Base-by-base conservation (phyloP, 2,888 invertebrate species). In the Saturnia pavonia region DNA sequence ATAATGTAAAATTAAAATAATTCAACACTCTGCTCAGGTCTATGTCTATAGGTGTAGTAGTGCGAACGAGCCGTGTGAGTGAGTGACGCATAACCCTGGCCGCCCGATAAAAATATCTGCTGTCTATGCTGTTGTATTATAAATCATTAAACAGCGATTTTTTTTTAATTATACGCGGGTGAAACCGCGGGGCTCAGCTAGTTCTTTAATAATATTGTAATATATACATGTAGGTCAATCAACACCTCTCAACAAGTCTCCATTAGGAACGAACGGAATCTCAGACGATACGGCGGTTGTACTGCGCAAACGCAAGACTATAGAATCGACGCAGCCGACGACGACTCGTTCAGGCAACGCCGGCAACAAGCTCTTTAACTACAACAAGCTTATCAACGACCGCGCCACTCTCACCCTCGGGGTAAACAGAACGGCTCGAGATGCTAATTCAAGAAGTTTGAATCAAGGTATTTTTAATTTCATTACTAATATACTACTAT, bases 311-410 rank as follows among this genome's bases (percentile, higher is more conserved):
- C 89, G 93, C 0, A 89, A 90, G 27, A 94, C 94, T 0, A 91
- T 91, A 43, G 94, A 94, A 77, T 90, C 94, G 0, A 88, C 89
- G 0, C 94, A 94, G 74, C 86, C 92, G 22, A 75, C 86, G 1
- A 84, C 85, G 1, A 89, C 92, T 0, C 88, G 92, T 68, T 88
- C 84, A 0, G 90, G 89, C 16, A 90, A 89, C 81, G 81, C 85
- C 0, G 90, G 90, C 73, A 92, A 88, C 84, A 96, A 97, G 79
- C 97, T 97, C 83, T 98, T 97, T 83, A 96, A 96, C 81, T 98
- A 98, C 84, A 96, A 96, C 78, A 98, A 97, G 84, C 93, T 98
- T 40, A 95, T 96, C 71, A 97, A 98, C 83, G 97, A 98, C 76
- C 85, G 91, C 27, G 85, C 82, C 0, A 75, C 80, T 0, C 78